Percentiles rank a stretch among this genome's conserved stretches.
Evolutionary conservation across 2,888 invertebrate genomes (phyloP).

Genomic region (Oxycera nigricornis): DNA sequence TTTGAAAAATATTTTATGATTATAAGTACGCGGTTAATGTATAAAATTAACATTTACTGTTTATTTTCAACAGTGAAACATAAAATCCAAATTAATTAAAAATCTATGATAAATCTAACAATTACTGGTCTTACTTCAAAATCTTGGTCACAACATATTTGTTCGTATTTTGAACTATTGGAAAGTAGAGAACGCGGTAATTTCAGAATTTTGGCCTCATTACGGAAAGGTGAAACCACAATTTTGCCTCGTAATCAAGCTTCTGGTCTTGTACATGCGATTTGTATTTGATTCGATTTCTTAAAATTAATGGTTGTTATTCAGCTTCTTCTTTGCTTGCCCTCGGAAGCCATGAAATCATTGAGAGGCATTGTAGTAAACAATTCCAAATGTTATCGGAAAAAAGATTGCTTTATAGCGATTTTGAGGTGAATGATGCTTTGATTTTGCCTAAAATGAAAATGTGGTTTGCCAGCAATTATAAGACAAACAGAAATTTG

Average conservation of each 20-base stretch:
- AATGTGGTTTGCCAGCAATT: no score
- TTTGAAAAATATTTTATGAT: no score
- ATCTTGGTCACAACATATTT: background rate
- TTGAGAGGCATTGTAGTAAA: conserved; percentile 1
- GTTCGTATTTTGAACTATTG: background rate
- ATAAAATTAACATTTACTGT: no score
- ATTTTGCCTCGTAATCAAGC: conserved; percentile 18
- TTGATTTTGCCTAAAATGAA: no score
- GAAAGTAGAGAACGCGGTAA: background rate
- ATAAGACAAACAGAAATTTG: no score
- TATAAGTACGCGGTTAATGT: no score
- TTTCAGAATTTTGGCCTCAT: conserved; percentile 27
- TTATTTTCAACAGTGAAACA: no score
- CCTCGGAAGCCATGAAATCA: no score
- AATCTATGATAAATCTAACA: no score
- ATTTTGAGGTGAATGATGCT: background rate
- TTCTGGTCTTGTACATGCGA: conserved; percentile 31
- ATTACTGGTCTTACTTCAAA: no score
- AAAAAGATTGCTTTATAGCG: background rate
- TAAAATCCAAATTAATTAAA: no score
- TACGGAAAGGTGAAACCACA: conserved; percentile 28
- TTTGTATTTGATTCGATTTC: background rate
- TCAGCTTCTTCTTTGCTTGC: background rate
- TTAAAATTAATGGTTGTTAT: background rate
- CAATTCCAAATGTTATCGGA: background rate